Conservation (phyloP, 2,113 vertebrate genomes). For the Oxygymnocypris stewartii region DNA sequence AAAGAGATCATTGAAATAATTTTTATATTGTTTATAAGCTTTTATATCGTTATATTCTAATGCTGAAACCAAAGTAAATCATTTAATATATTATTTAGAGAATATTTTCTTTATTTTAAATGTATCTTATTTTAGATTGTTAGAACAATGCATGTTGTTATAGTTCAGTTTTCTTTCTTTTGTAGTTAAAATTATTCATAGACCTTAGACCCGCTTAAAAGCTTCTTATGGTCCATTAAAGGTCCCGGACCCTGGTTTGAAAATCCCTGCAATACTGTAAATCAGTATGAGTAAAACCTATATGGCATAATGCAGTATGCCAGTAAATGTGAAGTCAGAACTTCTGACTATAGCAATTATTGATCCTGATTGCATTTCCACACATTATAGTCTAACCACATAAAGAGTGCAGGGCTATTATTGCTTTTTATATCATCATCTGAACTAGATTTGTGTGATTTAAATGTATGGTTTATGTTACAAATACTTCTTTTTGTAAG, state of each 20-base stretch:
- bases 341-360: slow-evolving; percentile 7
- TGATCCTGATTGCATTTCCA: slow-evolving; percentile 15
- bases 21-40: too few relatives aligned
- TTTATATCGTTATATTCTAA: too few relatives aligned
- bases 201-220: not conserved
- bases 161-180: not conserved
- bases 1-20: too few relatives aligned
- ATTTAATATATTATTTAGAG: not conserved
- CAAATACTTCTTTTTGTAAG: not conserved
- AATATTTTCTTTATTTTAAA: not conserved
- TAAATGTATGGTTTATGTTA: not conserved
- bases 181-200: not conserved
- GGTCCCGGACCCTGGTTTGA: not conserved
- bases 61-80: not conserved
- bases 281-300: slow-evolving; percentile 3
- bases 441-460: not conserved
- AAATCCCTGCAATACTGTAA: not conserved
- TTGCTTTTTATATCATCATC: not conserved
- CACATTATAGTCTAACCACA: not conserved
- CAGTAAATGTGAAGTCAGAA: slow-evolving; percentile 6
- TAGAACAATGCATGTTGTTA: not conserved
- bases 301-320: not conserved
- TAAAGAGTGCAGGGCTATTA: not conserved
- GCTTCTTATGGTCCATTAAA: not conserved
- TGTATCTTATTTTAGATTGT: not conserved